Conservation (phyloP, 2,888 invertebrate species). For the Zygogramma bicolorata region DNA sequence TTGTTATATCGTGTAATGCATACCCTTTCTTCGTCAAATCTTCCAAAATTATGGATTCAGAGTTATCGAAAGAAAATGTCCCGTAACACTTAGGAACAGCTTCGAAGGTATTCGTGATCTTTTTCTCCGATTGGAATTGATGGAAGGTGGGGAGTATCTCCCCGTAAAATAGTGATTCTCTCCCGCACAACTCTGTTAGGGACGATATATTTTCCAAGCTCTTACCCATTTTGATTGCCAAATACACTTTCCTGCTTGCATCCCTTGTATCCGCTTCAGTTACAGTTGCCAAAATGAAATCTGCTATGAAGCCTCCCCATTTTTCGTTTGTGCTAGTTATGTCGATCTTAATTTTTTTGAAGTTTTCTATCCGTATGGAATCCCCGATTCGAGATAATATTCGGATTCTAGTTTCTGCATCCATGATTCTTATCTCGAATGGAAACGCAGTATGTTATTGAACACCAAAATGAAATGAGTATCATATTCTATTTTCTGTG, state of each 20-base stretch:
- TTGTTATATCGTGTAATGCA: conserved; percentile 26
- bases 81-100: conserved; percentile 34
- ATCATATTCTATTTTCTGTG: too few species aligned
- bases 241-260: conserved; percentile 7
- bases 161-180: conserved; percentile 33
- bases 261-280: conserved; percentile 4
- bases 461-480: too few species aligned
- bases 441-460: too few species aligned
- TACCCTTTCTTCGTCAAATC: conserved; percentile 34
- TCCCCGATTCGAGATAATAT: background rate
- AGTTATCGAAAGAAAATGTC: conserved; percentile 10
- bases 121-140: conserved; percentile 28
- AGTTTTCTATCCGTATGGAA: background rate
- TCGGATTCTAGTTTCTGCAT: background rate
- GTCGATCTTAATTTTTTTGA: background rate
- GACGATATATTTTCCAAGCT: background rate
- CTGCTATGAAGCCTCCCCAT: conserved; percentile 38
- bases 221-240: conserved; percentile 38
- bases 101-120: conserved; percentile 1
- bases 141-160: conserved; percentile 31
- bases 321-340: conserved; percentile 20
- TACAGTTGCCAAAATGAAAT: conserved; percentile 37
- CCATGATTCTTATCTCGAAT: background rate
- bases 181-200: conserved; percentile 13
- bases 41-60: conserved; percentile 31